Evolutionary conservation across 2,113 vertebrate species (phyloP), one percentile per base, ranked within the genome.

Genomic region (Pteronura brasiliensis): DNA sequence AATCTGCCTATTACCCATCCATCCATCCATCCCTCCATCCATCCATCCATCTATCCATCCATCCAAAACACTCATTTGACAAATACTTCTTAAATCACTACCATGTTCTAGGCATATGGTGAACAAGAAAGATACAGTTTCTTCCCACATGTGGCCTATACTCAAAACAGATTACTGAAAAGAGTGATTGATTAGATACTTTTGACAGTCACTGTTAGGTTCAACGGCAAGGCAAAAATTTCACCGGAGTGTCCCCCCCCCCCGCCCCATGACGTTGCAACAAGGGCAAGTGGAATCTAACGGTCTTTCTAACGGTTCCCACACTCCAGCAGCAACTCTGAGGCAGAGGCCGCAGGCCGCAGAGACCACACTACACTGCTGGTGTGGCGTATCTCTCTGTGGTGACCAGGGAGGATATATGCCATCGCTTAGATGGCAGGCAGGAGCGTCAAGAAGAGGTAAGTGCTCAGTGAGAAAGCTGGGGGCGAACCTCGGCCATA

Each of bases 51-150:
- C 18, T 25, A 85, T 44, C 23, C 29, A 52, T 34, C 18, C n/a
- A 59, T 27, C 67, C n/a, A 85, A 61, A 67, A 34, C 34, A 88
- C 96, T 96, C 47, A 36, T 63, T 95, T 3, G 77, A 89, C 18
- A 90, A 69, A 31, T 94, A 31, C 74, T 95, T 87, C 72, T 82
- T 80, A 83, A 94, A 79, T 88, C 34, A 21, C 18, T 94, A 80
- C 42, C 20, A 36, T n/a, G 3, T 94, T 85, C 18, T 21, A 83
- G 88, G 72, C 3, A 92, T 27, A 52, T 4, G 47, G 44, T 61
- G 15, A 95, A 3, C 20, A 61, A 85, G 21, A 96, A 92, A 72
- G 79, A 82, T 77, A 52, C 3, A 15, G 18, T 77, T 85, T 84
- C 25, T 74, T 84, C 27, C 7, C 27, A 94, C 21, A 21, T 4